phyloP scores from a whole-genome alignment of 2,797 vertebrate species.

The Anolis apletophallus region DNA sequence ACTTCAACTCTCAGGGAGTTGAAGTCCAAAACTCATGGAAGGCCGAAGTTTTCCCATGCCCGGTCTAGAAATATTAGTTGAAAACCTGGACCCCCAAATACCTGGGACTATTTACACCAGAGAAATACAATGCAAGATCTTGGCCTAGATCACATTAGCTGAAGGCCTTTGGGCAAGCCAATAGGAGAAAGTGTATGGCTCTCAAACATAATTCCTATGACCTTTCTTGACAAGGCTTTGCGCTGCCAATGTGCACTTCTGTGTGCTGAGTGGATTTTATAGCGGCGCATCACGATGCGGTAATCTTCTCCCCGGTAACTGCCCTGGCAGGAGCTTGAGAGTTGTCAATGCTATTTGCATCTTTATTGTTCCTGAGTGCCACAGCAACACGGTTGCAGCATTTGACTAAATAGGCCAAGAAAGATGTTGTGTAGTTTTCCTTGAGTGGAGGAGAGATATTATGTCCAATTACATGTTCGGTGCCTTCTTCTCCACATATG shows the following conservation, averaged over 20 bases:
- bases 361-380: conserved; percentile 56
- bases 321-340: conserved; percentile 20
- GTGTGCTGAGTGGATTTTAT: conserved; percentile 8
- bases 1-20: no score
- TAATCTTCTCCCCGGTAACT: conserved; percentile 38
- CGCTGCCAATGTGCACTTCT: no score
- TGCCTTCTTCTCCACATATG: neutral
- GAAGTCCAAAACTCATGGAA: no score
- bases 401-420: conserved; percentile 47
- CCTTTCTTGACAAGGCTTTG: accelerated
- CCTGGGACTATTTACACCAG: no score
- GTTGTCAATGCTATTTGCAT: conserved; percentile 54
- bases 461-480: conserved; percentile 37
- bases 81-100: no score
- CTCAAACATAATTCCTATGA: conserved; percentile 18
- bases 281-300: conserved; percentile 20
- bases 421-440: conserved; percentile 55
- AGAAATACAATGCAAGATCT: no score
- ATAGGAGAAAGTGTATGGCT: accelerated
- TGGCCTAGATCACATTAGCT: neutral
- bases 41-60: no score
- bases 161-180: neutral
- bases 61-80: no score
- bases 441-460: conserved; percentile 52
- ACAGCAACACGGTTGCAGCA: conserved; percentile 19